Evolutionary conservation across 2,888 invertebrate species (phyloP).

Genomic region (Epirrhoe alternata): DNA sequence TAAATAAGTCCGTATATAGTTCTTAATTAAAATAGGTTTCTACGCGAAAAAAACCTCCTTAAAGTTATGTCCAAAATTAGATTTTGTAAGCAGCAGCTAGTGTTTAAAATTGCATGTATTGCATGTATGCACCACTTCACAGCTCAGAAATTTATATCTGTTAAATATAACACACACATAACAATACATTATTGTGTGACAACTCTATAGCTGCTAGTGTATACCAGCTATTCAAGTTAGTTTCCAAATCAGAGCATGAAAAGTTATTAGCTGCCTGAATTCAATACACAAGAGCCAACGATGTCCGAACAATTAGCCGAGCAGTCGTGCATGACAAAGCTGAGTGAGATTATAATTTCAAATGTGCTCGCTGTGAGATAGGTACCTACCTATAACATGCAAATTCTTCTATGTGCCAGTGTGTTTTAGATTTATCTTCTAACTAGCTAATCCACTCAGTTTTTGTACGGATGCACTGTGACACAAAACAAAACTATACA

Average conservation of each 20-base stretch:
- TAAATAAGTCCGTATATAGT: too few species aligned
- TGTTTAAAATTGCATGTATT: too few species aligned
- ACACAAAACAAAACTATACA: neutral
- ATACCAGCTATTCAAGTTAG: neutral
- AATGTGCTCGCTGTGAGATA: constrained; percentile 43
- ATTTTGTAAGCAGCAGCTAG: too few species aligned
- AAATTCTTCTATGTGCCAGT: constrained; percentile 28
- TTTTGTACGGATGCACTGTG: too few species aligned
- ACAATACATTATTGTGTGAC: too few species aligned
- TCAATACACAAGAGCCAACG: constrained; percentile 30
- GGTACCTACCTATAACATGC: constrained; percentile 42
- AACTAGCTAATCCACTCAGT: neutral
- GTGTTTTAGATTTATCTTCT: constrained; percentile 9
- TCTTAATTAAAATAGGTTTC: too few species aligned
- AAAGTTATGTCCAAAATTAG: too few species aligned
- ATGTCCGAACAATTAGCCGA: constrained; percentile 42
- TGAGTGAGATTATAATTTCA: constrained; percentile 56
- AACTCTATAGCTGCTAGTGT: too few species aligned
- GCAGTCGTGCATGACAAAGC: constrained; percentile 48
- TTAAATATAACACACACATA: too few species aligned
- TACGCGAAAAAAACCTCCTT: too few species aligned
- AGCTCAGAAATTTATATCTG: too few species aligned
- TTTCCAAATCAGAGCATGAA: neutral
- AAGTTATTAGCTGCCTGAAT: neutral
- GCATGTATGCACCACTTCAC: too few species aligned